phyloP scores from a whole-genome alignment of 2,888 invertebrate genomes.

The Cabera pusaria region DNA sequence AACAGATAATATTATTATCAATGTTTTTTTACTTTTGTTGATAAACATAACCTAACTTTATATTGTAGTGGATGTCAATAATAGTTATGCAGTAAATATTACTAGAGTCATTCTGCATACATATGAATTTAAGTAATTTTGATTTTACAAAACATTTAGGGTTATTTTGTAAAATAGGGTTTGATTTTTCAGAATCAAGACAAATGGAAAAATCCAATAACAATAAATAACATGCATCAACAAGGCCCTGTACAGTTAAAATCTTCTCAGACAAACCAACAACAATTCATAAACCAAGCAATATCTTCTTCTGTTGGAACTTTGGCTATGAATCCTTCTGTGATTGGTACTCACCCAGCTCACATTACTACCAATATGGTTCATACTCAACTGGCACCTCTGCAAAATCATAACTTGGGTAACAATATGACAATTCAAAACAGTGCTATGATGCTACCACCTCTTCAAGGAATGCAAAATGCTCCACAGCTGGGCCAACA shows the following conservation, averaged over 20 bases:
- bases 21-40: constrained; percentile 28
- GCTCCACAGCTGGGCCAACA: constrained; percentile 78
- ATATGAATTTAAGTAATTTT: no score
- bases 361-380: constrained; percentile 78
- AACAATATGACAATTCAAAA: constrained; percentile 72
- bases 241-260: constrained; percentile 79
- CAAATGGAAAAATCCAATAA: constrained; percentile 91
- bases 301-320: constrained; percentile 75
- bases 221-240: constrained; percentile 82
- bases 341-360: constrained; percentile 74
- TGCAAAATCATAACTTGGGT: constrained; percentile 76
- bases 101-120: no score
- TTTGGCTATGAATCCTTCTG: constrained; percentile 74
- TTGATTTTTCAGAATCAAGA: constrained; percentile 88
- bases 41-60: constrained; percentile 42
- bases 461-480: constrained; percentile 76
- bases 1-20: no score
- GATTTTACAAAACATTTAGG: no score
- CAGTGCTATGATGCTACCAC: constrained; percentile 78
- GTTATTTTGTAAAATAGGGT: no score
- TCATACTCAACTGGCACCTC: constrained; percentile 79
- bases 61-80: no score
- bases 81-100: neutral
- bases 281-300: constrained; percentile 76
- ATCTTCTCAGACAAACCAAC: constrained; percentile 78